These are phyloP conservation scores for Catharus ustulatus DNA, from an alignment of 2,797 vertebrate genomes.

Conservation along the genomic window DNA sequence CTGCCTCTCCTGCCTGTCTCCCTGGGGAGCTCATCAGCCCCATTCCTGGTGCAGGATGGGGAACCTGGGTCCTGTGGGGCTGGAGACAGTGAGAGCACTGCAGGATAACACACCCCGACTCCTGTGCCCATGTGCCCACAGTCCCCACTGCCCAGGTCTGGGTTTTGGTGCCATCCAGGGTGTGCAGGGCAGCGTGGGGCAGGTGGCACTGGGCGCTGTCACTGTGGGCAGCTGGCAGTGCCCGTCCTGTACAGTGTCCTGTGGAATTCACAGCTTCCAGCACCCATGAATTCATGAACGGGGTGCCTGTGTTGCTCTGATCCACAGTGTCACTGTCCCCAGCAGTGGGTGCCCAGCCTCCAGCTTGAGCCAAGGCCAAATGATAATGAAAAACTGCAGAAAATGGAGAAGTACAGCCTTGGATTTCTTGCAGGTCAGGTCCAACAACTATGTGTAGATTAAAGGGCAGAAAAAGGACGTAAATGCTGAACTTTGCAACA, in stretches of 20 bases:
- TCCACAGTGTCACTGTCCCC: not conserved
- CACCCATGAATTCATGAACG: not conserved
- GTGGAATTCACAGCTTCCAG: not conserved
- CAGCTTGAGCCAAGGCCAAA: not conserved
- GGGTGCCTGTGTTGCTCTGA: not conserved
- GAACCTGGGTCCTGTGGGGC: not conserved
- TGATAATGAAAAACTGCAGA: not conserved
- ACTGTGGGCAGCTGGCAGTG: rapidly evolving
- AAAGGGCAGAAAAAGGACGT: not conserved
- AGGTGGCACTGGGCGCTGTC: not conserved
- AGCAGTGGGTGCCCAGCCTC: not conserved
- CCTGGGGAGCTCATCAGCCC: not conserved
- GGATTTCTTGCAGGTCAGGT: not conserved
- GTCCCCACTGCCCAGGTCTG: not conserved
- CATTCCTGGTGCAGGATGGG: rapidly evolving
- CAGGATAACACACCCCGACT: not conserved
- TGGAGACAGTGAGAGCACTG: not conserved
- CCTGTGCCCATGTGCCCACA: rapidly evolving
- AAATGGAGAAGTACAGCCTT: not conserved
- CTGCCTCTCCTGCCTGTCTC: not conserved
- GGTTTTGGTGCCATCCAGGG: not conserved
- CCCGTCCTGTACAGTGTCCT: rapidly evolving
- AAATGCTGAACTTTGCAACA: not conserved
- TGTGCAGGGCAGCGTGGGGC: not conserved
- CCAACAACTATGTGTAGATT: not conserved